Evolutionary conservation across 2,113 vertebrate genomes (phyloP).

Genomic region (Sceloporus tristichus): DNA sequence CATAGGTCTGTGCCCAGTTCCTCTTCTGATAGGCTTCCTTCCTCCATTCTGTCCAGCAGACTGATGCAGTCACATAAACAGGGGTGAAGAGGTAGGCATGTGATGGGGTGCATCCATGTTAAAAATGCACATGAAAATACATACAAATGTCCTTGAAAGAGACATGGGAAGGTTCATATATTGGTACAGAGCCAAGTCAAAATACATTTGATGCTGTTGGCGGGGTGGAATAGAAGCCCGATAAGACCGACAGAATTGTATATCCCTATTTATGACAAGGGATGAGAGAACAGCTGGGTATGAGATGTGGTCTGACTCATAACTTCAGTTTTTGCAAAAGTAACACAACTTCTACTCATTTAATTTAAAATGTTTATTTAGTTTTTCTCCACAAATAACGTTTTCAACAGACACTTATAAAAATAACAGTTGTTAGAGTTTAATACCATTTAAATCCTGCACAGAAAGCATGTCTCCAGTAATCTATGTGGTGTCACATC

Average conservation of each 20-base stretch:
- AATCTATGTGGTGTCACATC: not conserved
- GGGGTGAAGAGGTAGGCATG: no score
- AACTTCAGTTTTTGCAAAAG: not conserved
- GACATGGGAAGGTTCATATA: no score
- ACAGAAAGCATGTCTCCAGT: not conserved
- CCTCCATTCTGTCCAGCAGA: no score
- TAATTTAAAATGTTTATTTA: not conserved
- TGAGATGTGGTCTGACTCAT: not conserved
- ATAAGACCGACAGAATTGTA: not conserved
- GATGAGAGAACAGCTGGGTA: not conserved
- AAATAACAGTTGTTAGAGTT: not conserved
- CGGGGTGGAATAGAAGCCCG: no score
- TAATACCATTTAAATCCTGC: not conserved
- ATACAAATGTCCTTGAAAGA: no score
- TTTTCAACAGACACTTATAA: not conserved
- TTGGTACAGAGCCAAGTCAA: no score
- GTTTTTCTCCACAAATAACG: not conserved
- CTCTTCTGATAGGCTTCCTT: no score
- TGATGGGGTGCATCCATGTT: no score
- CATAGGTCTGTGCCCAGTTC: no score
- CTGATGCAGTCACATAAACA: no score
- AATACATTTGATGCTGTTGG: no score
- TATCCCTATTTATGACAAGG: not conserved
- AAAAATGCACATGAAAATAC: no score
- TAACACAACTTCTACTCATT: not conserved